Evolutionary conservation across 2,113 vertebrate genomes (phyloP).

Genomic region (Collichthys lucidus): DNA sequence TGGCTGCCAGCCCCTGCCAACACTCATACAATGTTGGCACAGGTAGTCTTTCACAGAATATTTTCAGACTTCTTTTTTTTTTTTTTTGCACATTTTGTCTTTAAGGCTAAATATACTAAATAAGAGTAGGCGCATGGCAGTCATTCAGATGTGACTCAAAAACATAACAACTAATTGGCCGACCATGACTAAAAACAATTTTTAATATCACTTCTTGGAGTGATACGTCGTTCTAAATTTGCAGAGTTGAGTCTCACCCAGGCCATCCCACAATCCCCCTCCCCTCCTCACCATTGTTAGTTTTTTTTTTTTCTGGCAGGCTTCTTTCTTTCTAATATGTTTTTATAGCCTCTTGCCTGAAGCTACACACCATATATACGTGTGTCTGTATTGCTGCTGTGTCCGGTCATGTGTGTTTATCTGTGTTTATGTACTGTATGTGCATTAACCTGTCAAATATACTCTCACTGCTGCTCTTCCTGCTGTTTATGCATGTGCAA

Average conservation of each 20-base stretch:
- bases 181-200: slow-evolving; percentile 67
- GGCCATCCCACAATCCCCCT: slow-evolving; percentile 52
- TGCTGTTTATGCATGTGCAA: slow-evolving; percentile 5
- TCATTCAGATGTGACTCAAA: slow-evolving; percentile 77
- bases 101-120: slow-evolving; percentile 74
- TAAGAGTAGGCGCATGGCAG: slow-evolving; percentile 76
- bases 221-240: slow-evolving; percentile 61
- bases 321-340: slow-evolving; percentile 40
- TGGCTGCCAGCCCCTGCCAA: slow-evolving; percentile 60
- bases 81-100: slow-evolving; percentile 55
- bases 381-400: neutral
- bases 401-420: slow-evolving; percentile 26
- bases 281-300: slow-evolving; percentile 37
- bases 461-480: neutral
- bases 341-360: slow-evolving; percentile 55
- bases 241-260: slow-evolving; percentile 58
- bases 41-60: slow-evolving; percentile 33
- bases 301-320: slow-evolving; percentile 33
- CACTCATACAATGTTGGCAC: slow-evolving; percentile 65
- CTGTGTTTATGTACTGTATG: neutral
- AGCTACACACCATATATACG: slow-evolving; percentile 30
- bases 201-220: slow-evolving; percentile 67
- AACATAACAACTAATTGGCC: slow-evolving; percentile 71
- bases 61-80: slow-evolving; percentile 45
- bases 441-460: slow-evolving; percentile 36